Evolutionary conservation across 2,797 vertebrate species (phyloP).

Genomic region (Pangasius krempfi): DNA sequence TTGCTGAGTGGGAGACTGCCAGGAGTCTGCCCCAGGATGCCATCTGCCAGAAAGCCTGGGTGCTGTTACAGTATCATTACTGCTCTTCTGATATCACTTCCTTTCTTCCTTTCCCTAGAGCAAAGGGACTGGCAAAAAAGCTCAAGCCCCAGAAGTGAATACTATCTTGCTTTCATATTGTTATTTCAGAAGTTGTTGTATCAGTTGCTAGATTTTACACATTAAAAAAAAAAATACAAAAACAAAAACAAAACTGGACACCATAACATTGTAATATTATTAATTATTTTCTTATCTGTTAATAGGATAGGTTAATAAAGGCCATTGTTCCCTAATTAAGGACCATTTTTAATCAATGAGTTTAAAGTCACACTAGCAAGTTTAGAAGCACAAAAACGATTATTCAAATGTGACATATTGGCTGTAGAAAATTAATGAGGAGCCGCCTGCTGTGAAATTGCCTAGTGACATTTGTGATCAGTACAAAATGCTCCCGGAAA

Average conservation of each 20-base stretch:
- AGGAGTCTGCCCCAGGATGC: conserved; percentile 34
- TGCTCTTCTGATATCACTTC: conserved; percentile 44
- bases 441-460: conserved; percentile 48
- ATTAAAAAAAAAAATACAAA: not conserved
- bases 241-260: not conserved
- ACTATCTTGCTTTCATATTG: not conserved
- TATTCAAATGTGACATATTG: conserved; percentile 52
- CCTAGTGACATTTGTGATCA: conserved; percentile 45
- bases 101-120: conserved; percentile 31
- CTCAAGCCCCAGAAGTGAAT: conserved; percentile 2
- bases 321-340: conserved; percentile 51
- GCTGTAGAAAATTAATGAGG: conserved; percentile 46
- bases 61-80: conserved; percentile 41
- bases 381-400: conserved; percentile 32
- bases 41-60: conserved; percentile 47
- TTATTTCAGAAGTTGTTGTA: not conserved
- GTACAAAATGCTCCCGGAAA: conserved; percentile 25
- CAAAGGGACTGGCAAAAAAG: conserved; percentile 23
- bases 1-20: conserved; percentile 42
- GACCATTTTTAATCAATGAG: conserved; percentile 1
- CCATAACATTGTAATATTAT: conserved; percentile 15
- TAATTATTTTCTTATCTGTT: conserved; percentile 43
- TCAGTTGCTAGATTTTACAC: not conserved
- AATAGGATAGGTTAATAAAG: conserved; percentile 48
- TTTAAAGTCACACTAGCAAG: conserved; percentile 30